Base-by-base conservation (phyloP, 2,888 invertebrate genomes). In the Abrostola triplasia region DNA sequence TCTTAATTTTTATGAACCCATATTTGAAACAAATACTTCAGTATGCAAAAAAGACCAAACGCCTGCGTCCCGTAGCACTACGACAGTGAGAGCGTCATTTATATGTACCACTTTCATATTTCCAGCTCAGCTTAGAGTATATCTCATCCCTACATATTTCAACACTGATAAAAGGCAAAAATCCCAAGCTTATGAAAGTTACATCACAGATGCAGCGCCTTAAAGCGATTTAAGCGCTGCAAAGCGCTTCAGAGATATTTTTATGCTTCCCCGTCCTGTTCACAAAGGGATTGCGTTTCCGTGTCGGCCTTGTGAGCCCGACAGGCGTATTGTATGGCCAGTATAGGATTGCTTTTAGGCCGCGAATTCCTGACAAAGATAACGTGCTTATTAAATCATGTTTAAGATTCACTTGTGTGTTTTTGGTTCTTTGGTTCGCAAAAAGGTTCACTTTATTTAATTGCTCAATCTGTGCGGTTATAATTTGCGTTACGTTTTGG, bases 281-380 rank as follows among this genome's bases (percentile, higher is more conserved):
- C 72, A 72, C 69, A 75, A 75, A 75, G 72, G 69, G 69, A 72
- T 69, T 63, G 64, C 61, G 57, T 76, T 69, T 64, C 58, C 53
- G 57, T 36, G 64, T 47, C 35, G 59, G 41, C 55, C 50, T 54
- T 63, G 71, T 75, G 64, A 56, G 50, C n/a, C 7, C 52, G 72
- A 76, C 76, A 74, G 44, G 37, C 60, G 41, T 64, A 64, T 72
- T 58, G 64, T 72, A 55, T 64, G 36, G 24, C 40, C 24, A 5
- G 53, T 57, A 54, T 44, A 24, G 70, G 49, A 67, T 57, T 63
- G 52, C 58, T 73, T 63, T 67, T 47, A 58, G 57, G 44, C 54
- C 64, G 36, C 49, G 51, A 38, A 40, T 60, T 58, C 12, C 41
- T 11, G 7, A 13, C 13, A 47, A 47, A 55, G 49, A 72, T 60